Evolutionary conservation across 2,888 invertebrate species (phyloP).

Genomic region (Callimorpha dominula): DNA sequence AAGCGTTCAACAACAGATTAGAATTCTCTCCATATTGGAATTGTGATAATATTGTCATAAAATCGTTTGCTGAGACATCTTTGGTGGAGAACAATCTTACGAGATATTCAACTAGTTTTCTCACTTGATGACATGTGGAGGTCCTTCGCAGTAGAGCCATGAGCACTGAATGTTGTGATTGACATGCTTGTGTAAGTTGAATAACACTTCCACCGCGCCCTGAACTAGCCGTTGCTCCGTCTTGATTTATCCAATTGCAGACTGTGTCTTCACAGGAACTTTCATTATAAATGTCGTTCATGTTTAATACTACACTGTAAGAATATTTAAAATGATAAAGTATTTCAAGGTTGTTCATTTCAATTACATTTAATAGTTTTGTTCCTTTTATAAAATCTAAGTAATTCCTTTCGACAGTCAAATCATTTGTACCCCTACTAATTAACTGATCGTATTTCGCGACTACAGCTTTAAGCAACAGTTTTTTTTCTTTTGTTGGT

Average conservation of each 20-base stretch:
- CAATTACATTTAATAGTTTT: conserved; percentile 60
- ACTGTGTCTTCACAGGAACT: conserved; percentile 56
- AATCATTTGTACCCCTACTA: conserved; percentile 55
- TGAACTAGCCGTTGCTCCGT: conserved; percentile 59
- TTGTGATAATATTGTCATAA: conserved; percentile 55
- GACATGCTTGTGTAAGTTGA: conserved; percentile 61
- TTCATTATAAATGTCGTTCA: conserved; percentile 73
- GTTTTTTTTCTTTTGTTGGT: conserved; percentile 63
- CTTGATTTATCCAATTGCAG: conserved; percentile 57
- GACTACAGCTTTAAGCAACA: conserved; percentile 68
- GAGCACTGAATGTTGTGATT: conserved; percentile 61
- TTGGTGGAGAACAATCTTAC: conserved; percentile 50
- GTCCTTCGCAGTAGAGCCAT: conserved; percentile 66
- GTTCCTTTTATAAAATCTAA: conserved; percentile 82
- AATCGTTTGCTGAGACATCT: conserved; percentile 42
- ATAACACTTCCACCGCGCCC: conserved; percentile 65
- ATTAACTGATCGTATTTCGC: conserved; percentile 80
- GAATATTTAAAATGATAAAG: conserved; percentile 79
- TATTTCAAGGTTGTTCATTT: conserved; percentile 70
- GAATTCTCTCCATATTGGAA: conserved; percentile 73
- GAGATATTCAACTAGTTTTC: conserved; percentile 70
- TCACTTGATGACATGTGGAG: conserved; percentile 69
- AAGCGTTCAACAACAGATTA: conserved; percentile 66
- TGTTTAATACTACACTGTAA: conserved; percentile 62
- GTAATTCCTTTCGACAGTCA: conserved; percentile 74